Conservation (phyloP, 1,140 invertebrate genomes). For the Asobara japonica region DNA sequence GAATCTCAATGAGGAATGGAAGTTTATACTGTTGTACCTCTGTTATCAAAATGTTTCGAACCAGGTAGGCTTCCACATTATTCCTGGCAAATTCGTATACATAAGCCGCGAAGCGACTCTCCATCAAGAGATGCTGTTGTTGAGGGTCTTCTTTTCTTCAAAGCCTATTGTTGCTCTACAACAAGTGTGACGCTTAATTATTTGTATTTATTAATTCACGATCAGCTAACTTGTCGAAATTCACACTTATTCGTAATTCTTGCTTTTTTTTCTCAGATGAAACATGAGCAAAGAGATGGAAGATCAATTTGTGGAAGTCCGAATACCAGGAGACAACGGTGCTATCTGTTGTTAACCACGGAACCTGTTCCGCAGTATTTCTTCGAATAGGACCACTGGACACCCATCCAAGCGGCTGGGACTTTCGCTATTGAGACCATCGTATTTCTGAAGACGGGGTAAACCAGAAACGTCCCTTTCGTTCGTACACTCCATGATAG, state of each 20-base stretch:
- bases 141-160: neutral
- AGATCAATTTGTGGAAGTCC: too few relatives aligned
- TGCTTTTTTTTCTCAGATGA: neutral
- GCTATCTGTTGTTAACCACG: too few relatives aligned
- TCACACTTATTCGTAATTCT: neutral
- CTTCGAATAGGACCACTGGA: too few relatives aligned
- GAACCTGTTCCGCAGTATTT: too few relatives aligned
- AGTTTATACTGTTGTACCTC: conserved; percentile 10
- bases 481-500: too few relatives aligned
- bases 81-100: neutral
- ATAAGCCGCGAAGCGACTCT: neutral
- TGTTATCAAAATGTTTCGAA: conserved; percentile 1
- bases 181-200: neutral
- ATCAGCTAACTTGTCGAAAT: neutral
- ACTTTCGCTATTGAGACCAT: too few relatives aligned
- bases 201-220: neutral
- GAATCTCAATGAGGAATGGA: neutral
- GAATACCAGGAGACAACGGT: too few relatives aligned
- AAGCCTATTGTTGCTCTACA: neutral
- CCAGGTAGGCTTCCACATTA: neutral
- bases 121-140: neutral
- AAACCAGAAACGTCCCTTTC: too few relatives aligned
- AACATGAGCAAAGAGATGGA: neutral
- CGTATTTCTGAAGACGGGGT: too few relatives aligned
- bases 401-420: too few relatives aligned